Evolutionary conservation across 2,888 invertebrate species (phyloP), one percentile per base, ranked within the genome.

Genomic region (Atherix ibis): DNA sequence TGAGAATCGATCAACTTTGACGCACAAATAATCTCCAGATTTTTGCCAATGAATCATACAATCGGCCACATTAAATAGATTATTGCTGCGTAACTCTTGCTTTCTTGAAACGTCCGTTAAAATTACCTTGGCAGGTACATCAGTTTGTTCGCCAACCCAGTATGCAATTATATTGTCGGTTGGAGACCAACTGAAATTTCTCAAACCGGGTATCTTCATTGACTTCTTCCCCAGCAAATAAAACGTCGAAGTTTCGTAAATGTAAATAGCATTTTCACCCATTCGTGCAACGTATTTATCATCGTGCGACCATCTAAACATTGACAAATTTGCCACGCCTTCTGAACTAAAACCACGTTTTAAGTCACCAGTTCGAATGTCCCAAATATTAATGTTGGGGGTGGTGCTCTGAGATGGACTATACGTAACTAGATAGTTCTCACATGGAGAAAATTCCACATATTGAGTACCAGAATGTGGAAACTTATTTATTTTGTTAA

Each of bases 11-110:
- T 88, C 87, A 1, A 88, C 83, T 66, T 97, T 95, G 1, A 97
- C 95, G 49, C 97, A 95, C 17, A 99, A 68, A 56, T 92, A 94
- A 57, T 97, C 94, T 1, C 98, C 98, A 16, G 80, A 84, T 61
- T 92, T 92, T 61, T 99, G 98, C 98, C 98, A 98, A 58, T 92
- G 92, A 57, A 99, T 87, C 51, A 92, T 91, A 57, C 95, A 95
- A 56, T 95, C 94, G 2, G 94, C 94, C 0, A 98, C 97, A 42
- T 87, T 94, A 70, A 98, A 98, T 37, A 97, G 67, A 60, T 94
- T 97, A 60, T 95, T 94, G 43, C 87, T 85, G 44, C 94, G 75
- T 27, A 79, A 73, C 64, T 91, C 91, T 32, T 74, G 76, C 38
- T 87, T 79, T 51, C 81, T 85, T 4, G 95, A 95, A 41, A 97